phyloP scores from a whole-genome alignment of 2,113 vertebrate species.

The Ptyas mucosa region DNA sequence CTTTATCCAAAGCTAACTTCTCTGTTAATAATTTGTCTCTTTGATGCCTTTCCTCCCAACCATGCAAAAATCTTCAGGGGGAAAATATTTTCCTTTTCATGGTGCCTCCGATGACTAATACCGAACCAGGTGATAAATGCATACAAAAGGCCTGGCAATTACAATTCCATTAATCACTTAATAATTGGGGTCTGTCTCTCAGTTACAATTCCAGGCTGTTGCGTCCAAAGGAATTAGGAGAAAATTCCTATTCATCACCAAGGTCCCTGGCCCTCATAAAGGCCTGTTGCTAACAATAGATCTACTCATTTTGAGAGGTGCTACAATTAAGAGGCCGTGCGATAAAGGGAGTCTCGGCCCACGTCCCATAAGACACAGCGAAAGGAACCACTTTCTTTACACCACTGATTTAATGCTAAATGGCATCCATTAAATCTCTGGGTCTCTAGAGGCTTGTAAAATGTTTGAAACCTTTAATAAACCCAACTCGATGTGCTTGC shows the following conservation, averaged over 20 bases:
- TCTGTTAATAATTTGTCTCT: constrained; percentile 43
- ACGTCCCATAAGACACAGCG: constrained; percentile 63
- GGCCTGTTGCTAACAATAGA: constrained; percentile 81
- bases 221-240: constrained; percentile 72
- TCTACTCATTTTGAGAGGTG: constrained; percentile 68
- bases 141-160: constrained; percentile 69
- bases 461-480: constrained; percentile 78
- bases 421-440: constrained; percentile 66
- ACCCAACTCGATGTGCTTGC: constrained; percentile 54
- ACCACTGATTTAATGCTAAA: constrained; percentile 76
- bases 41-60: constrained; percentile 12
- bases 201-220: constrained; percentile 71
- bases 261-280: constrained; percentile 66
- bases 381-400: constrained; percentile 66
- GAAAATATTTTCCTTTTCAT: constrained; percentile 53
- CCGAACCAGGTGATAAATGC: constrained; percentile 67
- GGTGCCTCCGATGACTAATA: constrained; percentile 67
- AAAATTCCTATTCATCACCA: constrained; percentile 71
- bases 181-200: constrained; percentile 76
- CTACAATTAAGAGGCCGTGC: constrained; percentile 77
- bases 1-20: constrained; percentile 26
- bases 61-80: not conserved
- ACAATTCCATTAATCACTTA: constrained; percentile 80
- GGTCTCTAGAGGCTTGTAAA: constrained; percentile 67
- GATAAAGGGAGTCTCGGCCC: constrained; percentile 77